Conservation (phyloP, 53 echinoderm and acorn worm genomes). For the Temnopleurus reevesii region DNA sequence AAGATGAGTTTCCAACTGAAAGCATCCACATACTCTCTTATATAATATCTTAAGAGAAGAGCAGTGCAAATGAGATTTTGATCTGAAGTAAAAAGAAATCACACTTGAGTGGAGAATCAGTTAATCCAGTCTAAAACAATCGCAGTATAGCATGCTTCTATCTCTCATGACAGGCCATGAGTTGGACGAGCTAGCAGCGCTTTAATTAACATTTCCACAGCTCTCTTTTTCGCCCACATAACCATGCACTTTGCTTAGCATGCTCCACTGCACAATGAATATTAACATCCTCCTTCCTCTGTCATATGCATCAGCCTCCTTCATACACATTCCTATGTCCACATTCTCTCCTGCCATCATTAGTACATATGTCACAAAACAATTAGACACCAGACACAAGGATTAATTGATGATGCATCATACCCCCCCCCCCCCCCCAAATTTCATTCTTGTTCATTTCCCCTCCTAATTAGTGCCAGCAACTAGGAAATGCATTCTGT, state of each 20-base stretch:
- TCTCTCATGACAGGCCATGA: slow-evolving; percentile 17
- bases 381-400: slow-evolving; percentile 45
- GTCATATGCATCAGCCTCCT: neutral
- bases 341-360: neutral
- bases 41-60: neutral
- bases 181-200: slow-evolving; percentile 18
- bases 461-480: slow-evolving; percentile 50
- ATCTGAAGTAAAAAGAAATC: slow-evolving; percentile 36
- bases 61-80: slow-evolving; percentile 34
- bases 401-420: slow-evolving; percentile 42
- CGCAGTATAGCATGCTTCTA: neutral
- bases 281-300: slow-evolving; percentile 32
- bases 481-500: slow-evolving; percentile 53
- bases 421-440: neutral
- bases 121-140: slow-evolving; percentile 60
- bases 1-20: slow-evolving; percentile 6
- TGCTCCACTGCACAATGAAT: slow-evolving; percentile 37
- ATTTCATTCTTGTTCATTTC: slow-evolving; percentile 48
- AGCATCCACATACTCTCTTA: slow-evolving; percentile 17
- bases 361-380: slow-evolving; percentile 36
- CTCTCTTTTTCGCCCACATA: slow-evolving; percentile 21
- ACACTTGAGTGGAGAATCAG: slow-evolving; percentile 43
- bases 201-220: slow-evolving; percentile 60
- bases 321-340: neutral
- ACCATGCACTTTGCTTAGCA: slow-evolving; percentile 37